Base-by-base conservation (phyloP, 2,113 vertebrate species). In the Engystomops pustulosus region DNA sequence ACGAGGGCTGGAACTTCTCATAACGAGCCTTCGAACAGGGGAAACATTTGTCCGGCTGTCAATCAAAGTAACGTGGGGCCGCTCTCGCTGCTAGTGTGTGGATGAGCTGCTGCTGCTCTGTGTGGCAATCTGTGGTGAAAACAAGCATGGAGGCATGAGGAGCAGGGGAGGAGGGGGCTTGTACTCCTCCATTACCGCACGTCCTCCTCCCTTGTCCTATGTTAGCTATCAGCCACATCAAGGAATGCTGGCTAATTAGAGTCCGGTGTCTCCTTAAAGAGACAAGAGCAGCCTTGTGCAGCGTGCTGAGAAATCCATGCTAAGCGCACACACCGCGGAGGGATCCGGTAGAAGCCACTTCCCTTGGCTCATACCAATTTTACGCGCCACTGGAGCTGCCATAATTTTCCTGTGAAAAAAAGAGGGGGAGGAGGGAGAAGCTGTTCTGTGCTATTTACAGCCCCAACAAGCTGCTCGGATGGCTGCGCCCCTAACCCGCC, bases 11-110 rank as follows among this genome's bases (percentile, higher is more conserved):
- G 87, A 51, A 89, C 91, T 92, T 89, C 92, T 89, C 85, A 89
- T 92, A 92, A 90, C 90, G 89, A 94, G 93, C 92, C 87, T 89
- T 93, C 88, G 93, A 94, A 94, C 92, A 92, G 89, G 89, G 88
- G 94, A 94, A 94, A 94, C 94, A 91, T 94, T 94, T 94, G 94
- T 94, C 93, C 89, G 89, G 82, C 94, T 95, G 96, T 97, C 96
- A 96, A 95, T 97, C 96, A 97, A 97, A 98, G 95, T 96, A 98
- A 98, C 96, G 96, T 98, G 96, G 95, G n/a, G 93, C 47, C 86
- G 68, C 60, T 41, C 62, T 83, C 27, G 72, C 75, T 79, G 83
- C 83, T 70, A 70, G 83, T 85, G 32, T 85, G 86, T 87, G 85
- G 79, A 88, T 84, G 58, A 88, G 88, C 80, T 86, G 87, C 88